Evolutionary conservation across 2,113 vertebrate genomes (phyloP), one percentile per base, ranked within the genome.

Genomic region (Melanerpes aurifrons): DNA sequence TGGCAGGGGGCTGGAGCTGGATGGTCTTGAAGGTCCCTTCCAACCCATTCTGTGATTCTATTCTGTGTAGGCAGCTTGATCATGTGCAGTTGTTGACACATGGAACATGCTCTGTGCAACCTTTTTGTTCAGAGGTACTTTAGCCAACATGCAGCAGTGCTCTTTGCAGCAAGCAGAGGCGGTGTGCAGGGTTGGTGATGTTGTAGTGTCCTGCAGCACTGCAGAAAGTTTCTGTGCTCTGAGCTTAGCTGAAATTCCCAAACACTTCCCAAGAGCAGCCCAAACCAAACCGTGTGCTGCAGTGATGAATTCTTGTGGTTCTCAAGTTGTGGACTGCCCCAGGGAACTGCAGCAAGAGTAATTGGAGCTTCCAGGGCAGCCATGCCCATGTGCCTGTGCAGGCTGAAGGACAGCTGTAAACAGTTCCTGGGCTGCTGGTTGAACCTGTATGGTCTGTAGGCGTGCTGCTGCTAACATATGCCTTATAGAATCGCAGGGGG

Each of bases 361-460:
- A 64, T 64, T 61, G 31, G 47, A 83, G 88, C 76, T 83, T 57
- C 32, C 61, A 81, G 84, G 62, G 57, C 76, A 68, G 87, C 29
- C 8, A 1, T 13, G 4, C 5, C 4, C 0, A 0, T 25, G 21
- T 91, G 64, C 53, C 8, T 67, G 37, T 87, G 58, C 75, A 47
- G 61, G 35, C 59, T 31, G 68, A 25, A 75, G 87, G 58, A 4
- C 57, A 63, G 53, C 1, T 1, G 9, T 9, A 24, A 67, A 10
- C 58, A 7, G 29, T n/a, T 20, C 10, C 37, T 21, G 72, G 47
- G 10, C 69, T 94, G 66, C 9, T 12, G 61, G 53, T 9, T 32
- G 43, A 59, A 25, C 56, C 82, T 61, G 31, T 37, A 0, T 24
- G 40, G 69, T 87, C 62, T 68, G 54, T 50, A 1, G 72, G 24